Evolutionary conservation across 2,888 invertebrate genomes (phyloP).

Genomic region (Andricus quercusramuli): DNA sequence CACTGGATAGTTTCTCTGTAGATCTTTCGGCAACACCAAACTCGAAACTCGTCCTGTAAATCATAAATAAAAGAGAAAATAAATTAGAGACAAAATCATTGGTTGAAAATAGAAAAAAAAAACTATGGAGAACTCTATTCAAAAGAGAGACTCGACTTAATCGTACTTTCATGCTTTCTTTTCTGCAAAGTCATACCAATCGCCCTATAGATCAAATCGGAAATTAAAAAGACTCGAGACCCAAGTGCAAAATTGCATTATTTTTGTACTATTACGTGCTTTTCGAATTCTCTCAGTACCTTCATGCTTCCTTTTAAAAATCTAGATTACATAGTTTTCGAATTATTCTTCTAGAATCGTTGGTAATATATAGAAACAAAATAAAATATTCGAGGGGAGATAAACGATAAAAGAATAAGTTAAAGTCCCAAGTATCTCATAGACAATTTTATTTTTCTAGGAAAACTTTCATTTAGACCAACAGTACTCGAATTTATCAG

Average conservation of each 20-base stretch:
- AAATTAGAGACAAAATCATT: neutral
- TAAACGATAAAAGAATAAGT: neutral
- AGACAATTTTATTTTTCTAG: neutral
- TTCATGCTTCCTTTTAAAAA: conserved; percentile 12
- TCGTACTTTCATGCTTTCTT: conserved; percentile 29
- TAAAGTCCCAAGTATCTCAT: neutral
- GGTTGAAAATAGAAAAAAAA: neutral
- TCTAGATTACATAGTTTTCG: neutral
- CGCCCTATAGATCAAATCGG: neutral
- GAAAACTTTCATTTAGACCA: neutral
- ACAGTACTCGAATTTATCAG: too few species aligned
- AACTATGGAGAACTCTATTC: neutral
- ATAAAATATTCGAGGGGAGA: neutral
- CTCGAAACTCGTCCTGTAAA: conserved; percentile 45
- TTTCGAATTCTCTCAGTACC: neutral
- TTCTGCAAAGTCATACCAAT: conserved; percentile 1
- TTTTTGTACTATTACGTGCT: conserved; percentile 13
- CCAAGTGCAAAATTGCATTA: neutral
- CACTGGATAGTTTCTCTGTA: conserved; percentile 60
- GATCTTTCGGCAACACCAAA: conserved; percentile 61
- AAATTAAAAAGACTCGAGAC: neutral
- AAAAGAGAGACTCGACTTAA: neutral
- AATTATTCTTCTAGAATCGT: neutral
- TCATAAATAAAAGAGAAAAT: conserved; percentile 42
- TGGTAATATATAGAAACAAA: neutral